Evolutionary conservation across 2,797 vertebrate genomes (phyloP), one percentile per base, ranked within the genome.

Genomic region (Hirundo rustica): DNA sequence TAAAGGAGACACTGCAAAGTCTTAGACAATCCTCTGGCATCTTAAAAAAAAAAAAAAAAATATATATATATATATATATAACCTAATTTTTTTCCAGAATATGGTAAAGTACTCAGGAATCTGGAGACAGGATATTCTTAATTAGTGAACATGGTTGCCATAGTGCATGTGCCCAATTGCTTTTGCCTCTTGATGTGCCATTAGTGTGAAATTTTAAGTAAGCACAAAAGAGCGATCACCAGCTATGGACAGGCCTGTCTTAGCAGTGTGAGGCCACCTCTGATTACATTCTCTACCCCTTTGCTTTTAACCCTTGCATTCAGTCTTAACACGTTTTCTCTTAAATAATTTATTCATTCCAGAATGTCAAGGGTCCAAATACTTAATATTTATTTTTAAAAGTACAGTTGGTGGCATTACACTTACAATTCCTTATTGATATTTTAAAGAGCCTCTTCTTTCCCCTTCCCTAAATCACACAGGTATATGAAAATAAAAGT

Each of bases 311-410:
- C 98, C 97, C 98, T 98, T 97, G 98, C 98, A 98, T 98, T 98
- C 97, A 98, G 98, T 98, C 98, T 98, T 98, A 99, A 98, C 98
- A 98, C 97, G 98, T 97, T 98, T 98, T 97, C 98, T 99, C 98
- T 99, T 99, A 99, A 99, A 98, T 98, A 98, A 98, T 98, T 99
- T 99, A 98, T 99, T 99, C 98, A 99, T 99, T 99, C 98, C 99
- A 99, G 98, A 98, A 99, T 98, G 98, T 98, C 98, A 98, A 98
- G 98, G 98, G 98, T 99, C 98, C 98, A 99, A 98, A 98, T 98
- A 98, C 98, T 97, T 98, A 98, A 98, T 98, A 98, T 98, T 98
- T 98, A 98, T 97, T 97, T 97, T 96, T 91, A 97, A 98, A 98
- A 98, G 97, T 98, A 98, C 98, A 98, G 98, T 99, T 98, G 98